Evolutionary conservation across 2,113 vertebrate genomes (phyloP), one percentile per base, ranked within the genome.

Genomic region (Smithornis capensis): DNA sequence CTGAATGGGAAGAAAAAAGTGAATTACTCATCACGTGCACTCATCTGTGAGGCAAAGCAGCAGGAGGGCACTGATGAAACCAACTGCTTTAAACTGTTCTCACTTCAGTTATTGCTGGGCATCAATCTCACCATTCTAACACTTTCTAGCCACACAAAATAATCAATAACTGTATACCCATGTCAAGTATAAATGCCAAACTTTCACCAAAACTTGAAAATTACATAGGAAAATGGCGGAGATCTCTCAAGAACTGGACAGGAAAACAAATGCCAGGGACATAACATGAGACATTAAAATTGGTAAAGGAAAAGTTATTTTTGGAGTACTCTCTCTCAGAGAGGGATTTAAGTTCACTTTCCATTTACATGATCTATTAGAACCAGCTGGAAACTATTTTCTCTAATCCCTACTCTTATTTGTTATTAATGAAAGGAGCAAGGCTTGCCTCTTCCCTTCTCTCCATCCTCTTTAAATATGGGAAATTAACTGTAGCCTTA

Each of bases 381-480:
- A 92, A 93, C 23, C 71, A 92, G 45, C 53, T 74, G 79, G 19
- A 92, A 40, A 67, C 19, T 50, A 23, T 90, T 95, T 95, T 86
- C 47, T 77, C 56, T 22, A 89, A 25, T 6, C 23, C 12, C 31
- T 33, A 19, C 12, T 73, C 45, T 14, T 38, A 37, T n/a, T 67
- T 85, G 27, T 49, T 47, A 21, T 15, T 52, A 59, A 55, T 38
- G 14, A 83, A 90, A 80, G 69, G 49, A 83, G 11, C 37, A 90
- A 88, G 45, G 23, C 25, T 83, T 55, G 7, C 16, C 9, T 92
- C 70, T 89, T 55, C 28, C 38, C 33, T 76, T 37, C 56, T 92
- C 35, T 27, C 19, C 29, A 74, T 44, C 38, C 8, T 63, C 33
- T 78, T 92, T 63, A 67, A 78, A 83, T 14, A 33, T 2, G 12